Percentiles rank a stretch among this genome's conserved stretches.
phyloP scores from a whole-genome alignment of 2,113 vertebrate genomes.

The Chaenogobius annularis region DNA sequence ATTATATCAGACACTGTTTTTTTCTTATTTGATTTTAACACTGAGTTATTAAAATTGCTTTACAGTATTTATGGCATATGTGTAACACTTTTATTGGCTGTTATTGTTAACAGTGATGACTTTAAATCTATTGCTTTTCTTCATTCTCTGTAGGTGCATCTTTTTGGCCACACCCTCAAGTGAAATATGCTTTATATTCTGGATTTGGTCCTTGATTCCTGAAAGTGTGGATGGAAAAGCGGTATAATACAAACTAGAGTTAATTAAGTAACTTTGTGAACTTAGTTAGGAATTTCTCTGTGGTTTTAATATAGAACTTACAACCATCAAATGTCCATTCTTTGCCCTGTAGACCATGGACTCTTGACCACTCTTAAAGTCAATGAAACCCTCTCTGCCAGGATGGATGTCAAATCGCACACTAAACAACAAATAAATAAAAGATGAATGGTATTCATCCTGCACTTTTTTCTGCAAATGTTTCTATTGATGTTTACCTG shows the following conservation, averaged over 20 bases:
- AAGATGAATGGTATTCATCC: not conserved
- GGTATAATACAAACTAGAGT: not conserved
- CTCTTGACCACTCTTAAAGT: conserved; percentile 86
- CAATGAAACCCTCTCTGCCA: conserved; percentile 87
- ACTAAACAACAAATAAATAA: conserved; percentile 58
- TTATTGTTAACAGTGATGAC: not conserved
- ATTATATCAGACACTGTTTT: conserved; percentile 17
- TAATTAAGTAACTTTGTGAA: not conserved
- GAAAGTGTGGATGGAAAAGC: not conserved
- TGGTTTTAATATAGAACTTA: conserved; percentile 65
- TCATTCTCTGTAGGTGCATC: not conserved
- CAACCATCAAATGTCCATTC: conserved; percentile 91
- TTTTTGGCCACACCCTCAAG: conserved; percentile 22
- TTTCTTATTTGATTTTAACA: conserved; percentile 23
- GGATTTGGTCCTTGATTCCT: conserved; percentile 71
- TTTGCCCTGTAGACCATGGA: conserved; percentile 89
- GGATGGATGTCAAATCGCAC: conserved; percentile 86
- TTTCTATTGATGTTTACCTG: conserved; percentile 73
- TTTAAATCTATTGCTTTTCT: conserved; percentile 9
- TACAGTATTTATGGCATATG: conserved; percentile 29
- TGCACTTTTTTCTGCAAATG: not conserved
- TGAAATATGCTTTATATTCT: conserved; percentile 50
- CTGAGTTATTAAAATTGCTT: conserved; percentile 38
- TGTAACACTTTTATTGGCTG: conserved; percentile 1
- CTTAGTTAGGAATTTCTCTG: not conserved